phyloP scores from a whole-genome alignment of 2,888 invertebrate species.

The Lapara coniferarum region DNA sequence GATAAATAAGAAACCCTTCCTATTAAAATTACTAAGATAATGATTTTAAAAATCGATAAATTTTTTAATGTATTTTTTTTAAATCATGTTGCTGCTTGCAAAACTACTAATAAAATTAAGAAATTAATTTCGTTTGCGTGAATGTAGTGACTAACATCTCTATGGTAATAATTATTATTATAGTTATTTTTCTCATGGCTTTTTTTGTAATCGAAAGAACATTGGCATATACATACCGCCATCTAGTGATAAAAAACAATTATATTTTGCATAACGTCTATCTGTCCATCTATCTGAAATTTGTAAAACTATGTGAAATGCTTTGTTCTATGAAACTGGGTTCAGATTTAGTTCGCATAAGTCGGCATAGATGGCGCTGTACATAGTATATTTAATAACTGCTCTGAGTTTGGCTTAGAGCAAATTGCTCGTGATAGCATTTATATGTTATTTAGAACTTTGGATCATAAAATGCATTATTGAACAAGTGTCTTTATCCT shows the following conservation, averaged over 20 bases:
- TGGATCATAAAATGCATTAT: too few relatives aligned
- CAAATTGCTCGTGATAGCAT: too few relatives aligned
- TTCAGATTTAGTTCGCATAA: neutral
- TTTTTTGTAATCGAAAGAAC: neutral
- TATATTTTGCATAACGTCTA: constrained; percentile 28
- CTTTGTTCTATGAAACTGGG: neutral
- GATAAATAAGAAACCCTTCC: neutral
- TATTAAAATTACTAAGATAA: neutral
- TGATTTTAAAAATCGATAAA: too few relatives aligned
- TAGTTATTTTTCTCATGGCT: neutral
- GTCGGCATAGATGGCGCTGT: constrained; percentile 18
- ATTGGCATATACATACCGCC: constrained; percentile 29
- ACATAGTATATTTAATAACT: too few relatives aligned
- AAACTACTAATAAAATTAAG: too few relatives aligned
- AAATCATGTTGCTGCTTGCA: too few relatives aligned
- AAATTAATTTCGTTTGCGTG: too few relatives aligned
- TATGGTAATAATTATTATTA: too few relatives aligned
- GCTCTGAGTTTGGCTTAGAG: constrained; percentile 37
- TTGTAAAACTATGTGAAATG: neutral
- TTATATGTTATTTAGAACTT: too few relatives aligned
- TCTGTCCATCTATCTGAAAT: constrained; percentile 36
- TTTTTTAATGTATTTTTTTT: too few relatives aligned
- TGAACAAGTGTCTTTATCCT: too few relatives aligned
- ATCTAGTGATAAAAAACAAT: constrained; percentile 32
- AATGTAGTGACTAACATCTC: too few relatives aligned